Evolutionary conservation across 2,888 invertebrate genomes (phyloP).

Genomic region (Seira sanloemensis): DNA sequence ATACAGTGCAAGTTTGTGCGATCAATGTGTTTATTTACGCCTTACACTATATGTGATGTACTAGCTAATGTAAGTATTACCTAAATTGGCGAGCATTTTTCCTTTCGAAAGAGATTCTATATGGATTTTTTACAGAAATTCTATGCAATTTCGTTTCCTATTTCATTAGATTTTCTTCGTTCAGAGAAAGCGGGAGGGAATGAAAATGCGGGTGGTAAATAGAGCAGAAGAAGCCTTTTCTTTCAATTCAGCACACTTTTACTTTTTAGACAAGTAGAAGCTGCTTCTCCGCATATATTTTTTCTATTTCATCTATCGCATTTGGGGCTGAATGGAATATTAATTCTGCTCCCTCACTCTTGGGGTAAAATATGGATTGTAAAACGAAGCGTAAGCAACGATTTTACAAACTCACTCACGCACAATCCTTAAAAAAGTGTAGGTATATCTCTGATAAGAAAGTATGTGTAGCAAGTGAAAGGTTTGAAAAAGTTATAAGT

Average conservation of each 20-base stretch:
- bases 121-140: background rate
- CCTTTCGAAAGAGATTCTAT: no score
- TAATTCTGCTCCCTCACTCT: constrained; percentile 34
- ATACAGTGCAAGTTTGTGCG: no score
- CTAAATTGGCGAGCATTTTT: no score
- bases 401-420: no score
- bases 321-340: constrained; percentile 49
- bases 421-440: no score
- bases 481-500: no score
- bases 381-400: no score
- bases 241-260: constrained; percentile 36
- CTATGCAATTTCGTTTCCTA: background rate
- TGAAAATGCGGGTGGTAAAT: constrained; percentile 27
- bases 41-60: constrained; percentile 17
- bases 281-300: constrained; percentile 1
- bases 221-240: constrained; percentile 44
- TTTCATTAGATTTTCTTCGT: background rate
- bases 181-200: background rate
- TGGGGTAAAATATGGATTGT: no score
- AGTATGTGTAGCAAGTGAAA: no score
- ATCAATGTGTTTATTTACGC: background rate
- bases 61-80: no score
- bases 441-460: no score
- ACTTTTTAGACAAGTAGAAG: constrained; percentile 20
- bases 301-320: constrained; percentile 37